These are phyloP conservation scores for Dicyema japonicum DNA, from an alignment of 1,140 invertebrate genomes.

Conservation along the genomic window DNA sequence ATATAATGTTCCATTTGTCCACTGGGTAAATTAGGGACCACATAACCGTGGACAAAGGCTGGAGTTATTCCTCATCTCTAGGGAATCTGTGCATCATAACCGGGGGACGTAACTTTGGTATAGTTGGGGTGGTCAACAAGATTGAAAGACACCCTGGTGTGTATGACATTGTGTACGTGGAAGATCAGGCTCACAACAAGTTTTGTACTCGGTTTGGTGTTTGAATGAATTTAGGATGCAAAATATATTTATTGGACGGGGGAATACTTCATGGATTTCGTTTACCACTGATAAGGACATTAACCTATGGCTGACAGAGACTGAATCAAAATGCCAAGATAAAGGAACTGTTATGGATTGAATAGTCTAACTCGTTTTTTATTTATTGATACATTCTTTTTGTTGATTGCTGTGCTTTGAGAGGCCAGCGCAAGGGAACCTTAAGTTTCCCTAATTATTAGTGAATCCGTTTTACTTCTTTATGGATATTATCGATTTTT, in stretches of 20 bases:
- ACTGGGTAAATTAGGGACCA: constrained; percentile 75
- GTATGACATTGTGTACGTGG: constrained; percentile 93
- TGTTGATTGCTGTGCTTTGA: no score
- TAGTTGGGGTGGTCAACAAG: constrained; percentile 77
- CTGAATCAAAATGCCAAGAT: no score
- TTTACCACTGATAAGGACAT: constrained; percentile 81
- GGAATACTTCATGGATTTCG: constrained; percentile 71
- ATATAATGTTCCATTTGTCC: constrained; percentile 70
- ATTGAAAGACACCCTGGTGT: constrained; percentile 87
- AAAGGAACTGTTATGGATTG: no score
- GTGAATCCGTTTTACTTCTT: no score
- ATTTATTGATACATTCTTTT: no score
- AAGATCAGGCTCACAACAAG: constrained; percentile 66
- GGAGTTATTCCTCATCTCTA: no score
- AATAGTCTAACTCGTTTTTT: no score
- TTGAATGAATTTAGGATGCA: no score
- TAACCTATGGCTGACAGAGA: no score
- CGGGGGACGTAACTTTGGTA: constrained; percentile 92
- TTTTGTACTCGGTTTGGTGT: constrained; percentile 96
- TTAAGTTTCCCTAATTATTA: no score
- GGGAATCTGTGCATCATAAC: constrained; percentile 94
- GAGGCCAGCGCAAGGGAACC: no score
- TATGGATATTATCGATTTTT: no score
- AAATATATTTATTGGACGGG: constrained; percentile 96
- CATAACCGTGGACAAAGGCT: constrained; percentile 97